Evolutionary conservation across 2,797 vertebrate genomes (phyloP), one percentile per base, ranked within the genome.

Genomic region (Thunnus albacares): DNA sequence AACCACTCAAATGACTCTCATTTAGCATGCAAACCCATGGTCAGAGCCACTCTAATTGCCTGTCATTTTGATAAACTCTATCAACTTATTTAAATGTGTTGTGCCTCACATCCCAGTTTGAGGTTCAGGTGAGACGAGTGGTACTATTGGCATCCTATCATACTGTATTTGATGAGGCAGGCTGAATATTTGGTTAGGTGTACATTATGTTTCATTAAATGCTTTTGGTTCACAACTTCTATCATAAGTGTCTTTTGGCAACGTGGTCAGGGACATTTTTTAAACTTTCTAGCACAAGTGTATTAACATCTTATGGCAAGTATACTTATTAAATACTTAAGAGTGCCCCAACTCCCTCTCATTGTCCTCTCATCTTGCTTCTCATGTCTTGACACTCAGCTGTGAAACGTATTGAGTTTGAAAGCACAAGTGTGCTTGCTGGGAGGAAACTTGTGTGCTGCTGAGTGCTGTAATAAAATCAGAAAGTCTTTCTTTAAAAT

Each of bases 61-160:
- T 95, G 92, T 94, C 94, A 94, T 92, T 91, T 93, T 93, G 90
- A 94, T 93, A 87, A 95, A 95, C 90, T 95, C 91, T 57, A 86
- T 94, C 89, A 94, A 91, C 90, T 89, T 89, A 85, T 93, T 94
- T 87, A 86, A 93, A 93, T 90, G 80, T 93, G 91, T 93, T 95
- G 74, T 91, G 87, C 92, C 83, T 88, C 80, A 86, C 71, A 67
- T 92, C 75, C 28, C 73, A 72, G 64, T 84, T 86, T 85, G 75
- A 86, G 79, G 86, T 68, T 74, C 76, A 78, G 81, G 85, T 90
- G 82, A 83, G 61, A 69, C 45, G 62, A 85, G 52, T 20, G 57
- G 43, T 20, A 41, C 75, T 69, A 66, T 51, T 81, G 83, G 26
- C 68, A 47, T 61, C 24, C 26, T 63, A 77, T 87, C 60, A 66